Conservation (phyloP, 2,113 vertebrate genomes). For the Sebastes schlegelii region DNA sequence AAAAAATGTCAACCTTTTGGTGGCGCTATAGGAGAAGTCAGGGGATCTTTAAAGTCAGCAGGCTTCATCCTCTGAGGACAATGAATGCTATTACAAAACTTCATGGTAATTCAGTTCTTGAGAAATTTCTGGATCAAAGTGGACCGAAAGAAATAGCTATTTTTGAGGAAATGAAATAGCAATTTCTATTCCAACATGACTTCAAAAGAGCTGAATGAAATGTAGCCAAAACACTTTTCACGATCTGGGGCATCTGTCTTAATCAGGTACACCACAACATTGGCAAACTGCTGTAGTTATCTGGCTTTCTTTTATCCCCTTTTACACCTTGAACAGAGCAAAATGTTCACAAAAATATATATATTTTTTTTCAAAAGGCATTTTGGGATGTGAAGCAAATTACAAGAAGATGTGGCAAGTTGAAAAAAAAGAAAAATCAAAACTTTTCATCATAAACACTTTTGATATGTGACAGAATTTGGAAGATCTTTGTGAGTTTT, state of each 20-base stretch:
- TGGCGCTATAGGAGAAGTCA: not conserved
- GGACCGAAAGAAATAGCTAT: not conserved
- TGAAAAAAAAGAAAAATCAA: not conserved
- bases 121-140: not conserved
- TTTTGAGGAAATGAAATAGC: not conserved
- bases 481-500: not conserved
- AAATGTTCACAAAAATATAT: not conserved
- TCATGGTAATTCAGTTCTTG: too few relatives aligned
- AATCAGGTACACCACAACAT: not conserved
- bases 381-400: not conserved
- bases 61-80: not conserved
- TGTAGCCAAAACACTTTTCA: not conserved
- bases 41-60: not conserved
- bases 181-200: not conserved
- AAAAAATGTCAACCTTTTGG: not conserved
- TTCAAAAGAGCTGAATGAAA: not conserved
- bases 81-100: not conserved
- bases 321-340: not conserved
- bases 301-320: not conserved
- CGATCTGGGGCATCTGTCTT: conserved; percentile 3
- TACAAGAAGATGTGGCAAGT: not conserved
- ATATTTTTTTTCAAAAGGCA: not conserved
- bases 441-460: not conserved
- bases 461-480: not conserved
- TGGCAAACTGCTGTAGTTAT: not conserved